These are phyloP conservation scores for Brachionus asplanchnoidis DNA, from an alignment of 1,140 invertebrate species.

Conservation along the genomic window DNA sequence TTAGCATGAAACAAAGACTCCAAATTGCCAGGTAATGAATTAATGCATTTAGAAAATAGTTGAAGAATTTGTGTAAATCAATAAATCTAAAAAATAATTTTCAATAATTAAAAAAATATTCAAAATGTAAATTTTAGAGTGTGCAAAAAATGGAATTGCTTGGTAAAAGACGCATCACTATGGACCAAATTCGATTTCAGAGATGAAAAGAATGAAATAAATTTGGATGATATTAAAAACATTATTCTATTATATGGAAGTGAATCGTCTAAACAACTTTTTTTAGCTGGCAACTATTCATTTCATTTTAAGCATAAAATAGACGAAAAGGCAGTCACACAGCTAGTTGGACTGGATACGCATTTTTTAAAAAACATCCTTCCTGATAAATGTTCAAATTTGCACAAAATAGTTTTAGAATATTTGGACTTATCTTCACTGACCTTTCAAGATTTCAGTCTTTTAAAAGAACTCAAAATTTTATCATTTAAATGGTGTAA, in stretches of 20 bases:
- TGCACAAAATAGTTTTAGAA: constrained; percentile 1
- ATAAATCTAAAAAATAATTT: not conserved
- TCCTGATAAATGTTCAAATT: not conserved
- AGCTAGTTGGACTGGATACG: not conserved
- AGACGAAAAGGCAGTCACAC: not conserved
- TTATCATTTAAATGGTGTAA: constrained; percentile 34
- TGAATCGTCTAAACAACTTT: not conserved
- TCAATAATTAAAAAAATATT: not conserved
- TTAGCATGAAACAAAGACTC: not conserved
- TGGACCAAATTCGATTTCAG: constrained; percentile 23
- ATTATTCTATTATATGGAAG: not conserved
- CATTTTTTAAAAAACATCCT: not conserved
- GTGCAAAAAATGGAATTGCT: constrained; percentile 37
- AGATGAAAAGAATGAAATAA: not conserved
- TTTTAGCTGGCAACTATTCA: not conserved
- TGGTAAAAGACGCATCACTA: constrained; percentile 19
- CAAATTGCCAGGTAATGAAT: not conserved
- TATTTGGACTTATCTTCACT: not conserved
- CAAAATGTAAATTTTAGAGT: not conserved
- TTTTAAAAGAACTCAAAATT: not conserved
- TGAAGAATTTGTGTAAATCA: not conserved
- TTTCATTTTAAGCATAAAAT: not conserved
- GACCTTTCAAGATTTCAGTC: not conserved
- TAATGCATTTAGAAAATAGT: not conserved
- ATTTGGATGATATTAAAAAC: not conserved